A percentile compares a stretch with the other conserved stretches of the same genome.
Evolutionary conservation across 2,113 vertebrate species (phyloP).

Genomic region (Anguilla japonica): DNA sequence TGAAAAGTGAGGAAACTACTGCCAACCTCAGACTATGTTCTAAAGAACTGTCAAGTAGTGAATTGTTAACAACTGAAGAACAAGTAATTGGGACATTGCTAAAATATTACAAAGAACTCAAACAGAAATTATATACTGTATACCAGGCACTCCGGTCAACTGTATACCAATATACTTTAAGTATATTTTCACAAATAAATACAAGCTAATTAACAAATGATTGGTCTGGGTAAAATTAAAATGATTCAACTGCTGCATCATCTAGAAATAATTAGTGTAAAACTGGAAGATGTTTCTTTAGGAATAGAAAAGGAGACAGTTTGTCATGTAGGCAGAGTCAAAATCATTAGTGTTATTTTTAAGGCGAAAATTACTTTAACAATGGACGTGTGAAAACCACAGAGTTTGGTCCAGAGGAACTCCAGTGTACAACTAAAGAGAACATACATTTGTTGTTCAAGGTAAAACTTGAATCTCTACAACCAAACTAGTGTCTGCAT

Average conservation of each 20-base stretch:
- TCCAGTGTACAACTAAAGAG: constrained; percentile 40
- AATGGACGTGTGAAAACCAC: constrained; percentile 1
- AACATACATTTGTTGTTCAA: neutral
- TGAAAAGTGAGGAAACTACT: neutral
- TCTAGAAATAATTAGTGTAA: neutral
- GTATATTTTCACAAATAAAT: neutral
- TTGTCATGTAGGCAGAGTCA: neutral
- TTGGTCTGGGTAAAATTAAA: neutral
- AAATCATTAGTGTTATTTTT: neutral
- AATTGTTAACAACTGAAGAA: neutral
- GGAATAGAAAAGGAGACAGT: neutral
- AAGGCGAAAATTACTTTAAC: neutral
- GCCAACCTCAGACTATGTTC: neutral
- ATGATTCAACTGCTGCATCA: neutral
- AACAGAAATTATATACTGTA: neutral
- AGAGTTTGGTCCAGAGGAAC: neutral
- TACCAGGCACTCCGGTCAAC: neutral
- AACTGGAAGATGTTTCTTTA: neutral
- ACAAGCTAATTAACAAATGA: neutral
- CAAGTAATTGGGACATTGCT: neutral
- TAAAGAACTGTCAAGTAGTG: neutral
- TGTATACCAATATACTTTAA: neutral
- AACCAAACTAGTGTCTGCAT: neutral
- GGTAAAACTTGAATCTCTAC: constrained; percentile 15
- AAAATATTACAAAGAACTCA: neutral